These are phyloP conservation scores for Gavialis gangeticus DNA, from an alignment of 2,113 vertebrate genomes.

Conservation along the genomic window DNA sequence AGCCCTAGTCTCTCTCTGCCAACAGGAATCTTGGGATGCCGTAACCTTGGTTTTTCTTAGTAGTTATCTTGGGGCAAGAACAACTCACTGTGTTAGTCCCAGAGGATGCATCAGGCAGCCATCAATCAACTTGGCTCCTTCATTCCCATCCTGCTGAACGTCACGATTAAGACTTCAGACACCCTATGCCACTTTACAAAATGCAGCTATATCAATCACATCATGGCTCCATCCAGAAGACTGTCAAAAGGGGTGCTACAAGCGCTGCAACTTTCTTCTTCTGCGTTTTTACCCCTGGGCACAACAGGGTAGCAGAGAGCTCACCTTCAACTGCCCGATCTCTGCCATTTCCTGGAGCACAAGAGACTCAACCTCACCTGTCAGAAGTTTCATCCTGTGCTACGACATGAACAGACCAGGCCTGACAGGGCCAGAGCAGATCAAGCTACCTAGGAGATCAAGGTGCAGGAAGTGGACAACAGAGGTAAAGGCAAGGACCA, in stretches of 20 bases:
- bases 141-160: neutral
- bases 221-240: neutral
- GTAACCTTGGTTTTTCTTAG: neutral
- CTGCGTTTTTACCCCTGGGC: accelerated
- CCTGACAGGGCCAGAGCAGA: neutral
- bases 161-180: accelerated
- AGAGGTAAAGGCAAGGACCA: accelerated
- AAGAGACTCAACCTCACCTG: accelerated
- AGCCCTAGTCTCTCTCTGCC: accelerated
- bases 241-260: neutral
- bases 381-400: accelerated
- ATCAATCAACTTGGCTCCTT: neutral
- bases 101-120: neutral
- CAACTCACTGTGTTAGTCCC: neutral
- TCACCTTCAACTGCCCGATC: neutral
- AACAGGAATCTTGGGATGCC: accelerated
- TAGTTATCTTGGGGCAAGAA: neutral
- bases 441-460: neutral
- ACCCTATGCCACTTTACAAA: accelerated
- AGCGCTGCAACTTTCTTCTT: neutral
- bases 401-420: neutral
- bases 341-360: accelerated
- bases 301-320: neutral
- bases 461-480: accelerated
- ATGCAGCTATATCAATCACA: neutral